A percentile compares a stretch with the other conserved stretches of the same genome.
Conservation (phyloP, 2,888 invertebrate genomes). For the Plebejus anna region DNA sequence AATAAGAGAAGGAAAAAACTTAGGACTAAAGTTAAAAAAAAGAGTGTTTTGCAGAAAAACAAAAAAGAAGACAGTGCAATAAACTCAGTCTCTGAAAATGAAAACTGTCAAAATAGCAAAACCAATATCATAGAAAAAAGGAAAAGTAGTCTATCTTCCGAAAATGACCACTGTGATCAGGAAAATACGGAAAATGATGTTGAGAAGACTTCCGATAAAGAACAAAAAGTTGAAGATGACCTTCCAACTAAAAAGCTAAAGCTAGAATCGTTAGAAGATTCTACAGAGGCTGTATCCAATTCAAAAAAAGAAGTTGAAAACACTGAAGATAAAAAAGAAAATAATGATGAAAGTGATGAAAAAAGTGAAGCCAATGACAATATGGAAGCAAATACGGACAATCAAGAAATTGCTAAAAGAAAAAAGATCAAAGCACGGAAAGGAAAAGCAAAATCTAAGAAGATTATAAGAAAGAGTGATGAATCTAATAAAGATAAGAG, state of each 20-base stretch:
- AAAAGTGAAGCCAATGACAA: conserved; percentile 51
- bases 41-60: conserved; percentile 51
- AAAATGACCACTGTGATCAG: conserved; percentile 61
- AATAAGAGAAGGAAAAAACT: conserved; percentile 61
- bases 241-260: conserved; percentile 68
- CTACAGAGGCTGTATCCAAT: conserved; percentile 63
- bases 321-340: conserved; percentile 32
- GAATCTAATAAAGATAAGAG: conserved; percentile 46
- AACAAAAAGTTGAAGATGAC: conserved; percentile 58
- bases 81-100: conserved; percentile 56
- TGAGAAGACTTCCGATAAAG: conserved; percentile 56
- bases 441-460: conserved; percentile 68
- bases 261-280: conserved; percentile 54
- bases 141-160: conserved; percentile 71
- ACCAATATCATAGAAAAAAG: conserved; percentile 67
- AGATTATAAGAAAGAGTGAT: conserved; percentile 44
- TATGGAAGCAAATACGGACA: conserved; percentile 43
- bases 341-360: conserved; percentile 28
- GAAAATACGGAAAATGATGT: conserved; percentile 54
- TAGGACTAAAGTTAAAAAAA: conserved; percentile 63
- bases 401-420: conserved; percentile 51
- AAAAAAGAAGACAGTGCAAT: conserved; percentile 52
- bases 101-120: conserved; percentile 64
- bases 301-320: conserved; percentile 63
- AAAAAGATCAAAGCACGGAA: conserved; percentile 70